Conservation (phyloP, 2,113 vertebrate genomes). For the Naja naja region DNA sequence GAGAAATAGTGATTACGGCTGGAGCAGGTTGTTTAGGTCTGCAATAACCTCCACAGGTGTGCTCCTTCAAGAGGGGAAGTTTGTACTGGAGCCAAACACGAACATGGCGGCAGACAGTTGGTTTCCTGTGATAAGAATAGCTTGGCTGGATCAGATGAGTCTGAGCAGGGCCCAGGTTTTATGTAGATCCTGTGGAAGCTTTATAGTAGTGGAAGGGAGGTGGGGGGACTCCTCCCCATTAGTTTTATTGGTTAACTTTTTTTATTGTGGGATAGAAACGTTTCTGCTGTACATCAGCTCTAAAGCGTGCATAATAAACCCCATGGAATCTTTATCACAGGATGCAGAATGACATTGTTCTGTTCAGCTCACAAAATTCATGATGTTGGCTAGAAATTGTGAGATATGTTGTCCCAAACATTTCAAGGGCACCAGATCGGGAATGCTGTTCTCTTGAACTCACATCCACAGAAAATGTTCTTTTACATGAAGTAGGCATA, state of each 20-base stretch:
- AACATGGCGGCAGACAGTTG: constrained; percentile 43
- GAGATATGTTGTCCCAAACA: neutral
- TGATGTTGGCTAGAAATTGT: neutral
- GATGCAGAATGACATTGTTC: neutral
- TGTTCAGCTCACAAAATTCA: neutral
- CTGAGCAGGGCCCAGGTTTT: constrained; percentile 3
- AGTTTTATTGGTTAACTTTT: constrained; percentile 15
- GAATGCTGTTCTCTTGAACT: neutral
- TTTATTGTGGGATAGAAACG: neutral
- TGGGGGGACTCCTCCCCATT: neutral
- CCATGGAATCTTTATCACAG: neutral
- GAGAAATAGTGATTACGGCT: neutral
- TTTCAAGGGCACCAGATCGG: neutral
- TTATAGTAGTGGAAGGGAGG: neutral
- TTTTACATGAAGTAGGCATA: neutral
- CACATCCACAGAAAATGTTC: neutral
- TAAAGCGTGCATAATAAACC: neutral
- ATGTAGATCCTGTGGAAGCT: neutral
- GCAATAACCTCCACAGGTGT: constrained; percentile 40
- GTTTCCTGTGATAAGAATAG: constrained; percentile 44
- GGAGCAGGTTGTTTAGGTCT: constrained; percentile 51
- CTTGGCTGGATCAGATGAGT: constrained; percentile 13
- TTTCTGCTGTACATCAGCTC: constrained; percentile 12
- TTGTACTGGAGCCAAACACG: constrained; percentile 36
- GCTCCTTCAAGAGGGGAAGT: constrained; percentile 38